These are phyloP conservation scores for Aelia acuminata DNA, from an alignment of 2,888 invertebrate genomes.

Conservation along the genomic window DNA sequence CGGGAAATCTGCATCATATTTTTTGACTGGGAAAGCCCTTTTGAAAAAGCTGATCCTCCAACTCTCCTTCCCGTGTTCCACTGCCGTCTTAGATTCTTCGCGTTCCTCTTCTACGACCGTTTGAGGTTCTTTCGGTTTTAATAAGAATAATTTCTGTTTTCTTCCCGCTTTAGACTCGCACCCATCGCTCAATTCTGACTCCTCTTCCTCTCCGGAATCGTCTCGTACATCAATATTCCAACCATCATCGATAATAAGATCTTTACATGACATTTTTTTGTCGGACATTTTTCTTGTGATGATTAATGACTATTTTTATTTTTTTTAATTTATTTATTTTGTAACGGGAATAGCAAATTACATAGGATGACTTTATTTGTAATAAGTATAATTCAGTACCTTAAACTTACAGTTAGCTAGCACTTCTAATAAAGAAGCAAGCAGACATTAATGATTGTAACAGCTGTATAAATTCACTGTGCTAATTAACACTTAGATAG, in stretches of 20 bases:
- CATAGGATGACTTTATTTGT: neutral
- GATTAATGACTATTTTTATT: neutral
- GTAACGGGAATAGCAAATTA: neutral
- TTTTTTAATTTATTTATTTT: neutral
- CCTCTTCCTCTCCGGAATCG: neutral
- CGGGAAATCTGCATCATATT: conserved; percentile 18
- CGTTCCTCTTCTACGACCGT: neutral
- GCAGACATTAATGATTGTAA: neutral
- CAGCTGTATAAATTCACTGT: conserved; percentile 46
- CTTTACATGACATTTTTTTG: too few relatives aligned
- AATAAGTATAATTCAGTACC: neutral
- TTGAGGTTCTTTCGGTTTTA: neutral
- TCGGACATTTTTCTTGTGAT: neutral
- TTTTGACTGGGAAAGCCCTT: conserved; percentile 16
- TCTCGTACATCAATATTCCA: neutral
- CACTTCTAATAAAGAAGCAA: neutral
- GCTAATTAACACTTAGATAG: conserved; percentile 24
- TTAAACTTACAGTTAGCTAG: neutral
- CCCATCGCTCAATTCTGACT: neutral
- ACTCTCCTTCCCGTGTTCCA: neutral
- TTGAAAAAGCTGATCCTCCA: conserved; percentile 44
- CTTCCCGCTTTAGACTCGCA: neutral
- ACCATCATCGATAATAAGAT: neutral
- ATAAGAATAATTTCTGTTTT: neutral
- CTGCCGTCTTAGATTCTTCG: neutral